Conservation (phyloP, 2,888 invertebrate species). For the Brachyptera putata region DNA sequence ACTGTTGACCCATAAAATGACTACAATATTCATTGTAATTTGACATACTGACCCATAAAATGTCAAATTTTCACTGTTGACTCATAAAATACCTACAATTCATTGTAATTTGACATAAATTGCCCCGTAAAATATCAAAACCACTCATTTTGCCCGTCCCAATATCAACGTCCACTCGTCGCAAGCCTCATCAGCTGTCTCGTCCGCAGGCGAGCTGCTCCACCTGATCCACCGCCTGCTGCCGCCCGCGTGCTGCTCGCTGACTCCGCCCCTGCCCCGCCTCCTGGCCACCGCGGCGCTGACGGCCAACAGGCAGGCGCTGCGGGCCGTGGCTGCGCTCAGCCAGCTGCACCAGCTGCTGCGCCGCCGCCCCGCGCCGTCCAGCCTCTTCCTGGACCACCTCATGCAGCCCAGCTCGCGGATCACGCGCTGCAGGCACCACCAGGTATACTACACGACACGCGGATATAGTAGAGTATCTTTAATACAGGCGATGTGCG, state of each 20-base stretch:
- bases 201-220: conserved; percentile 78
- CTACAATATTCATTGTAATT: too few relatives aligned
- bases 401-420: conserved; percentile 54
- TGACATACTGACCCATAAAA: too few relatives aligned
- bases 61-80: too few relatives aligned
- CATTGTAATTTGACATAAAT: too few relatives aligned
- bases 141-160: too few relatives aligned
- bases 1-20: too few relatives aligned
- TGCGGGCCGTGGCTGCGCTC: conserved; percentile 76
- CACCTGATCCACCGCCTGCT: conserved; percentile 81
- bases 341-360: conserved; percentile 73
- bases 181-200: too few relatives aligned
- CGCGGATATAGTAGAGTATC: too few relatives aligned
- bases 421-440: not conserved
- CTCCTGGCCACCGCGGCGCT: conserved; percentile 43
- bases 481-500: too few relatives aligned
- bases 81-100: too few relatives aligned
- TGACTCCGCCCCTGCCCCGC: conserved; percentile 78
- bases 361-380: conserved; percentile 74
- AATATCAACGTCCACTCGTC: too few relatives aligned
- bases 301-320: conserved; percentile 61
- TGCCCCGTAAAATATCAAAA: too few relatives aligned
- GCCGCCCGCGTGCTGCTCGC: conserved; percentile 80
- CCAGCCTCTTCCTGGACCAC: conserved; percentile 78
- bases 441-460: not conserved